Conservation (phyloP, 1,140 invertebrate species). For the Drosophila busckii region DNA sequence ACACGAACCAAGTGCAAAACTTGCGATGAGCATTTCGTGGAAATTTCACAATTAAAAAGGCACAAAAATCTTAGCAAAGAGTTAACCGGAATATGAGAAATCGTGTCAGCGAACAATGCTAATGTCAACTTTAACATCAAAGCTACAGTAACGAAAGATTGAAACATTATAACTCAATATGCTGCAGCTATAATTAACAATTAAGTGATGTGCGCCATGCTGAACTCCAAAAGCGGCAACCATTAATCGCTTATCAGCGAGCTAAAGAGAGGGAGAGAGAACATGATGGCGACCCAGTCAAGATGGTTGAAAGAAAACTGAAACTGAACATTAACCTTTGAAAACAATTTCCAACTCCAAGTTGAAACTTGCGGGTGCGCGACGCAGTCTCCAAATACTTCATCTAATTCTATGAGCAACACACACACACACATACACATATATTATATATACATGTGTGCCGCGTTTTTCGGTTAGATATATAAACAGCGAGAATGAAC, state of each 20-base stretch:
- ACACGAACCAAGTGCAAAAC: conserved; percentile 55
- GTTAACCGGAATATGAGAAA: conserved; percentile 69
- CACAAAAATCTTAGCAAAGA: conserved; percentile 64
- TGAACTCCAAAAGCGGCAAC: conserved; percentile 15
- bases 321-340: conserved; percentile 46
- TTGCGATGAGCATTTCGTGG: conserved; percentile 64
- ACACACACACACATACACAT: background rate
- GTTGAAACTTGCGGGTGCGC: conserved; percentile 29
- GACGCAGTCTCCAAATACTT: conserved; percentile 21
- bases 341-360: conserved; percentile 44
- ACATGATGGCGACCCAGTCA: conserved; percentile 6
- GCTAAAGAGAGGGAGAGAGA: conserved; percentile 1
- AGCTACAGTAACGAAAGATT: background rate
- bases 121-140: conserved; percentile 19
- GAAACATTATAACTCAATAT: too few species aligned
- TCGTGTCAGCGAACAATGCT: conserved; percentile 41
- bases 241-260: conserved; percentile 21
- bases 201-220: background rate
- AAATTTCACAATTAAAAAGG: conserved; percentile 73
- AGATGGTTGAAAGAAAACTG: conserved; percentile 40
- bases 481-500: conserved; percentile 3
- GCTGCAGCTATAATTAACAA: too few species aligned
- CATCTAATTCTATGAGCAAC: background rate
- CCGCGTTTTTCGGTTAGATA: too few species aligned
- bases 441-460: too few species aligned